Evolutionary conservation across 2,888 invertebrate genomes (phyloP).

Genomic region (Pandemis heparana): DNA sequence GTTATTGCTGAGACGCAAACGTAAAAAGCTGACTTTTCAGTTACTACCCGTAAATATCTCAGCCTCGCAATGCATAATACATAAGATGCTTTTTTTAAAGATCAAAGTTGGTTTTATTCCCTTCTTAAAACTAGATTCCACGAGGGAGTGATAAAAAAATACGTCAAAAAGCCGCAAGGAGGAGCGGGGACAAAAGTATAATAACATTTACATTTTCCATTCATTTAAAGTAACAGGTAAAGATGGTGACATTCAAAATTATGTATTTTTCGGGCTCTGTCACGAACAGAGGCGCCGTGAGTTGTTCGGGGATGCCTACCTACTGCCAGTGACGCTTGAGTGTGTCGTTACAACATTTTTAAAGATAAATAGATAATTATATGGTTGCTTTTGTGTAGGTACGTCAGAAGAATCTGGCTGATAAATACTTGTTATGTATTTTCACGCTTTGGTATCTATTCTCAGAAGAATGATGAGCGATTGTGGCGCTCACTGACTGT

Average conservation of each 20-base stretch:
- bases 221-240: conserved; percentile 45
- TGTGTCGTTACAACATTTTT: neutral
- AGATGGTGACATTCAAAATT: conserved; percentile 40
- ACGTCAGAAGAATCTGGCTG: too few species aligned
- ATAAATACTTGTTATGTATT: too few species aligned
- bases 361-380: neutral
- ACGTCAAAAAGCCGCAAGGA: conserved; percentile 39
- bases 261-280: conserved; percentile 35
- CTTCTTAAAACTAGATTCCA: conserved; percentile 41
- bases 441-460: too few species aligned
- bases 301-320: neutral
- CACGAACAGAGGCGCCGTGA: conserved; percentile 11
- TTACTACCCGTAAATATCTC: conserved; percentile 11
- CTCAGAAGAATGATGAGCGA: too few species aligned
- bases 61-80: conserved; percentile 33
- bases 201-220: conserved; percentile 48
- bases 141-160: conserved; percentile 41
- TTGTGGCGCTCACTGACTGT: too few species aligned
- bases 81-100: conserved; percentile 29
- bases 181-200: conserved; percentile 38
- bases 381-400: too few species aligned
- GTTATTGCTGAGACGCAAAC: conserved; percentile 2
- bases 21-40: conserved; percentile 2
- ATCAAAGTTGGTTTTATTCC: conserved; percentile 42
- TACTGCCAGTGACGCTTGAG: neutral